Base-by-base conservation (phyloP, 2,888 invertebrate species). In the Torymus texanus region DNA sequence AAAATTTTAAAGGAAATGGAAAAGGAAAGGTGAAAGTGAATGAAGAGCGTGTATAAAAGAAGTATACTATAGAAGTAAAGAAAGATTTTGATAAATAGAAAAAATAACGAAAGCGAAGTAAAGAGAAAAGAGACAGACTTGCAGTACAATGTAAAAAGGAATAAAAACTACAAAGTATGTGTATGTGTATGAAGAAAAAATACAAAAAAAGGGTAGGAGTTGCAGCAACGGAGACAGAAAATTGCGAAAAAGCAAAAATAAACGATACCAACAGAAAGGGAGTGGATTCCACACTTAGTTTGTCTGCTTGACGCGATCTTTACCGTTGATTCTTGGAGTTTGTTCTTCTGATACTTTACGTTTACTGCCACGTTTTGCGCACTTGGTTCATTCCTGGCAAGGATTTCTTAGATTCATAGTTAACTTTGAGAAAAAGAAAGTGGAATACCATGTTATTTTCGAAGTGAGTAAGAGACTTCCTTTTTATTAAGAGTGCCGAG, bases 291-390 rank as follows among this genome's bases (percentile, higher is more conserved):
- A 61, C 56, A 67, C 73, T 78, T 67, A 66, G 71, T 77, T 78
- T 66, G 73, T 73, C 73, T 67, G 51, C 16, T 56, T 58, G 58
- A 13, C n/a, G 74, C 75, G 71, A 74, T 79, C 58, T 71, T 61
- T 18, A 66, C 56, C 79, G 29, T 61, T 66, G 71, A 72, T 76
- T 80, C 66, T 13, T 10, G 2, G 76, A 76, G 62, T 80, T 75
- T 76, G 72, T 73, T 80, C 73, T 76, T 68, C 62, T 63, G 56
- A 72, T 67, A 76, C 76, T 80, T 80, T 75, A 75, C 72, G 80
- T 76, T 80, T 80, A 77, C 68, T 73, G 67, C 73, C 73, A 65
- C 76, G 74, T 77, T 80, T 76, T 65, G 73, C 67, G 59, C 72
- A 79, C 71, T 79, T 76, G 68, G 29, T 68, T 74, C 77, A 55